Base-by-base conservation (phyloP, 53 echinoderm and acorn worm genomes). In the Actinopyga echinites region DNA sequence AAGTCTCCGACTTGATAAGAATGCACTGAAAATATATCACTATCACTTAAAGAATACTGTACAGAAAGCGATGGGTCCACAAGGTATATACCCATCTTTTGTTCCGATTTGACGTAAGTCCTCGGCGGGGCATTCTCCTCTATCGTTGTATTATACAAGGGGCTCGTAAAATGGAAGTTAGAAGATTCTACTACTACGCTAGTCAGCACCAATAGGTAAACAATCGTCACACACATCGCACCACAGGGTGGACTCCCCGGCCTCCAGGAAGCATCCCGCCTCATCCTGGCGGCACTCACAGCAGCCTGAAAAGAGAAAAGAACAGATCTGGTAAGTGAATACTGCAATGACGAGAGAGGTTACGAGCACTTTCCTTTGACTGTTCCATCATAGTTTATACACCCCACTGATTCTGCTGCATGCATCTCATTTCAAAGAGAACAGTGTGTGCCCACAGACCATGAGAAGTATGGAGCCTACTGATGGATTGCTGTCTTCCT, bases 41-140 rank as follows among this genome's bases (percentile, higher is more conserved):
- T 82, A 0, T 74, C 83, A 15, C 44, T 23, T 15, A 94, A 74
- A 1, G 61, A 88, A 65, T 94, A 97, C 61, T 74, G 81, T 13
- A 94, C 74, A 56, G 52, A 77, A 28, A 87, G 40, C 13, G 84
- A 80, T 21, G 81, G 82, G 53, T 94, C 92, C 17, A 79, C 53
- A 30, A 97, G 58, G 68, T 94, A 92, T 35, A 97, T 90, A 15
- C 97, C 97, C 83, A 92, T 94, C 79, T 97, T 97, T 54, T 90
- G 92, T 59, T 97, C 88, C 29, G 93, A 89, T 37, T 89, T 86
- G 40, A 97, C 74, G 61, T 92, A 91, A 55, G 92, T 94, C 79
- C 92, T 94, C 75, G 90, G 87, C 6, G 88, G 90, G 20, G 94
- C 85, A 83, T 94, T 97, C 49, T 97, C 97, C 32, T 86, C 87